Evolutionary conservation across 2,888 invertebrate genomes (phyloP).

Genomic region (Melieria omissa): DNA sequence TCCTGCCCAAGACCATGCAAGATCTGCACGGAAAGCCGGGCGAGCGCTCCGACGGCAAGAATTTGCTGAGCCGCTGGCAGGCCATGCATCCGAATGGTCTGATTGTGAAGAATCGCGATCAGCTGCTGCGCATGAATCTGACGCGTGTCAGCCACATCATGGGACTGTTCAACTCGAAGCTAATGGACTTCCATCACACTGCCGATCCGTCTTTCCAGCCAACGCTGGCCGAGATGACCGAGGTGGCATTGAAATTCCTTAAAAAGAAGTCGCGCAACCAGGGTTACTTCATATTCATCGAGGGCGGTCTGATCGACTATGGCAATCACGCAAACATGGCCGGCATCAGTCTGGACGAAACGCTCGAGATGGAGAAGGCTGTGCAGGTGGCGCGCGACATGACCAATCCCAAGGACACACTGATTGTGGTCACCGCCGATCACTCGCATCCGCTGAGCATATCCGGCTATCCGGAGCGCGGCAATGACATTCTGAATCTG

Average conservation of each 20-base stretch:
- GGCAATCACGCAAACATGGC: slow-evolving; percentile 78
- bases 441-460: slow-evolving; percentile 82
- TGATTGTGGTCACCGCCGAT: slow-evolving; percentile 83
- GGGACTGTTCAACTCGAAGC: slow-evolving; percentile 69
- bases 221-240: slow-evolving; percentile 76
- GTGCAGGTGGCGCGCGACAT: slow-evolving; percentile 71
- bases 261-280: slow-evolving; percentile 63
- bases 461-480: slow-evolving; percentile 76
- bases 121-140: slow-evolving; percentile 68
- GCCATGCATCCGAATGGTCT: slow-evolving; percentile 68
- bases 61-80: slow-evolving; percentile 77
- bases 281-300: slow-evolving; percentile 72
- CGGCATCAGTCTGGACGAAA: slow-evolving; percentile 78
- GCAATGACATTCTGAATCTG: slow-evolving; percentile 69
- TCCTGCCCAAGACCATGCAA: slow-evolving; percentile 71
- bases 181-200: slow-evolving; percentile 71
- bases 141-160: slow-evolving; percentile 68
- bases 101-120: slow-evolving; percentile 72
- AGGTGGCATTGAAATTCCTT: slow-evolving; percentile 73
- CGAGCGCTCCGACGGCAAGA: slow-evolving; percentile 71
- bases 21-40: slow-evolving; percentile 68
- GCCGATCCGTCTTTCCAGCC: slow-evolving; percentile 55
- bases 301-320: slow-evolving; percentile 79
- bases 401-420: slow-evolving; percentile 75
- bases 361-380: slow-evolving; percentile 79